phyloP scores from a whole-genome alignment of 2,797 vertebrate species.

The Acipenser transmontanus region DNA sequence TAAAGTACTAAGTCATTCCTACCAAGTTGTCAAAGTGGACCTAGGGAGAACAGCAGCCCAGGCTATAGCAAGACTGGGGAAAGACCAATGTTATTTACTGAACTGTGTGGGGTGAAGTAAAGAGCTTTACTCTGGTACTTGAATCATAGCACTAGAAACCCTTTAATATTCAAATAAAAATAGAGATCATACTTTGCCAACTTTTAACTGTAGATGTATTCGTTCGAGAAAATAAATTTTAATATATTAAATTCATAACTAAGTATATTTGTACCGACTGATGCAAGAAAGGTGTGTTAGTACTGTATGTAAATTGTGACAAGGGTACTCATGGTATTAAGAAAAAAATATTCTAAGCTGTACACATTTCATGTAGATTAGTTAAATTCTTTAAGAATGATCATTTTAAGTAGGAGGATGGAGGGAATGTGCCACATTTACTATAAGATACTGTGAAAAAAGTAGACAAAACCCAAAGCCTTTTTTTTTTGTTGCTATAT shows the following conservation, averaged over 20 bases:
- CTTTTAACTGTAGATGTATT: background rate
- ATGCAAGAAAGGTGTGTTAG: conserved; percentile 18
- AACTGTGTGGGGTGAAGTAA: too few species aligned
- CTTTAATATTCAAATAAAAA: background rate
- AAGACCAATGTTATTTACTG: too few species aligned
- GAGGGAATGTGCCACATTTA: background rate
- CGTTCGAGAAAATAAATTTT: too few species aligned
- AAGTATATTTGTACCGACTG: conserved; percentile 15
- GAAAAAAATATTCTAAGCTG: conserved; percentile 26
- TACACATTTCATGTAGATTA: conserved; percentile 10
- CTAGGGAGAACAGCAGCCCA: too few species aligned
- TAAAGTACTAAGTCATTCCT: too few species aligned
- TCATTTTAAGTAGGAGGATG: conserved; percentile 5
- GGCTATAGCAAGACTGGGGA: too few species aligned
- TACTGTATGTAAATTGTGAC: conserved; percentile 25
- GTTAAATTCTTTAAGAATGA: background rate
- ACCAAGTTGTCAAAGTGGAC: too few species aligned
- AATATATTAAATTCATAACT: conserved; percentile 15
- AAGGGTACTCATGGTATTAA: conserved; percentile 19
- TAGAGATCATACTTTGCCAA: background rate
- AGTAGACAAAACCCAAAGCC: too few species aligned
- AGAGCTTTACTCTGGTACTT: background rate
- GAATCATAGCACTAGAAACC: background rate
- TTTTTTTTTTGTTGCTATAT: background rate
- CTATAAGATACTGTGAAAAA: too few species aligned